These are phyloP conservation scores for Pseudococcus jackbeardsleyi DNA, from an alignment of 2,888 invertebrate genomes.

Conservation along the genomic window DNA sequence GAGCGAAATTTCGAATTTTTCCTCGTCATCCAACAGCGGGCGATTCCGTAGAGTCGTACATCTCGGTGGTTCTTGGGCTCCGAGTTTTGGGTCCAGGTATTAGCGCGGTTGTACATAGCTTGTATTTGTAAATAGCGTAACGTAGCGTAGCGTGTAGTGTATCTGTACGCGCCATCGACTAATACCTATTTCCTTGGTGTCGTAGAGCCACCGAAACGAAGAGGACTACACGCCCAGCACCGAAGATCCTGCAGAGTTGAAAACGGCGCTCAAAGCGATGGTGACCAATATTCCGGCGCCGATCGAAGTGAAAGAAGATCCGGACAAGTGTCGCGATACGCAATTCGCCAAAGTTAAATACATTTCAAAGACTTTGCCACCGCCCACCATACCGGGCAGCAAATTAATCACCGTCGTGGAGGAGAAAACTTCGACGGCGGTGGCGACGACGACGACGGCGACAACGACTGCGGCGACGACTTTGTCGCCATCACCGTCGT, in stretches of 20 bases:
- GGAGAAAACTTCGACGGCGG: conserved; percentile 39
- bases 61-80: too few relatives aligned
- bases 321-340: conserved; percentile 68
- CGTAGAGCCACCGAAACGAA: neutral
- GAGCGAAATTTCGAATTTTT: too few relatives aligned
- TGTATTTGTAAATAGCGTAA: too few relatives aligned
- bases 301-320: conserved; percentile 67
- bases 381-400: conserved; percentile 69
- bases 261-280: conserved; percentile 81
- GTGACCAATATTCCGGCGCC: conserved; percentile 72
- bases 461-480: conserved; percentile 66
- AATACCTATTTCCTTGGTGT: neutral
- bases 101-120: too few relatives aligned
- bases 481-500: conserved; percentile 20
- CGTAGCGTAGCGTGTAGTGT: too few relatives aligned
- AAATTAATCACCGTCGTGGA: conserved; percentile 68
- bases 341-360: conserved; percentile 70
- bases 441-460: conserved; percentile 45
- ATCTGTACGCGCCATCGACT: too few relatives aligned
- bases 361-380: conserved; percentile 70
- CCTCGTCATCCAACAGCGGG: too few relatives aligned
- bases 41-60: too few relatives aligned
- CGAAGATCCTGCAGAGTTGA: conserved; percentile 80
- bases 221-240: conserved; percentile 71
- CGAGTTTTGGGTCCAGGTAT: too few relatives aligned